Evolutionary conservation across 2,888 invertebrate species (phyloP).

Genomic region (Cyclophora punctaria): DNA sequence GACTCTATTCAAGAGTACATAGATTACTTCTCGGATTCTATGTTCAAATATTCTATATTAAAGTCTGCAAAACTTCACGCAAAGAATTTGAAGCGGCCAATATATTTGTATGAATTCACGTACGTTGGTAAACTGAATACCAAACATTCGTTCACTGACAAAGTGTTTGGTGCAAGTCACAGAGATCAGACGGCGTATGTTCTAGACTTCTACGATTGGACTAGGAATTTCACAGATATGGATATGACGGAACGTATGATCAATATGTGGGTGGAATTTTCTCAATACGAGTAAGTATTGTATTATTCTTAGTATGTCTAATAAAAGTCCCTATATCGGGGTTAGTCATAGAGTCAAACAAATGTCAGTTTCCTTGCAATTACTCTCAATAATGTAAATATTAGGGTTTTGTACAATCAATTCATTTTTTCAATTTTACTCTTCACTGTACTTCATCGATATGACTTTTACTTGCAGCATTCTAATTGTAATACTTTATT

Average conservation of each 20-base stretch:
- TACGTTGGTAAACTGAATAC: slow-evolving; percentile 54
- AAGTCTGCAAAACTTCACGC: slow-evolving; percentile 53
- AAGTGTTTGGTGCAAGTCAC: slow-evolving; percentile 56
- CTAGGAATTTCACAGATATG: slow-evolving; percentile 43
- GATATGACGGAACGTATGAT: slow-evolving; percentile 55
- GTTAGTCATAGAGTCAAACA: no score
- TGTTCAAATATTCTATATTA: slow-evolving; percentile 58
- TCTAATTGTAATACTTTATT: no score
- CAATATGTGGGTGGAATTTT: slow-evolving; percentile 60
- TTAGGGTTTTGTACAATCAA: no score
- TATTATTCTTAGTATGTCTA: not conserved
- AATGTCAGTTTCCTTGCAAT: no score
- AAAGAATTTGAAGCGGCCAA: slow-evolving; percentile 28
- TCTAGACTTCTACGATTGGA: slow-evolving; percentile 50
- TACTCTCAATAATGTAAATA: no score
- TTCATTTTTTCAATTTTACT: no score
- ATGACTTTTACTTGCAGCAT: no score
- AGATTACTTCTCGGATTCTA: slow-evolving; percentile 60
- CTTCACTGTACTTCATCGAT: no score
- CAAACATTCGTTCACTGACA: slow-evolving; percentile 50
- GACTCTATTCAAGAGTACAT: slow-evolving; percentile 43
- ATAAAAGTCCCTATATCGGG: no score
- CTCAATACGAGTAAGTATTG: slow-evolving; percentile 51
- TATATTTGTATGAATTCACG: slow-evolving; percentile 57
- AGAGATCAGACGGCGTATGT: slow-evolving; percentile 60